These are phyloP conservation scores for Heliangelus exortis DNA, from an alignment of 2,797 vertebrate genomes.

Conservation along the genomic window DNA sequence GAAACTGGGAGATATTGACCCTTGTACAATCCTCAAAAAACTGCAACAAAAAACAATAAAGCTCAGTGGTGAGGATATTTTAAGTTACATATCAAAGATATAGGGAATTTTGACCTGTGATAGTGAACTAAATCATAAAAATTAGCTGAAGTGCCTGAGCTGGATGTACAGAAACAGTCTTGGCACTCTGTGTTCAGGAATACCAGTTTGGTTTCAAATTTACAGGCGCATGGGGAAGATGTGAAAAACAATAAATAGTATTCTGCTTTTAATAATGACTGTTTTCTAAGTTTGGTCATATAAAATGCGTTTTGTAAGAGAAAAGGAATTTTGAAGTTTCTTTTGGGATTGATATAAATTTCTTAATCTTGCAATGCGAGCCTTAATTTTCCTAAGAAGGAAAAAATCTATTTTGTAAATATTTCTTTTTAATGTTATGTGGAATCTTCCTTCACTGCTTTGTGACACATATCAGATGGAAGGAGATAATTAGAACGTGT, in stretches of 20 bases:
- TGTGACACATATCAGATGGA: neutral
- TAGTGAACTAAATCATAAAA: neutral
- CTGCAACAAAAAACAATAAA: neutral
- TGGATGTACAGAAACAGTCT: neutral
- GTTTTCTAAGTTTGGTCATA: constrained; percentile 37
- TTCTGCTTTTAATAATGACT: constrained; percentile 52
- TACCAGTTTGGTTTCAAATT: neutral
- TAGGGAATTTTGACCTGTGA: neutral
- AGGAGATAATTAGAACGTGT: neutral
- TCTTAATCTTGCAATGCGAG: constrained; percentile 50
- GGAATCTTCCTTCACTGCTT: neutral
- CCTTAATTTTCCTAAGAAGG: constrained; percentile 42
- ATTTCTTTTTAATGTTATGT: neutral
- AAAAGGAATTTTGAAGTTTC: constrained; percentile 64
- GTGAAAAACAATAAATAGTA: neutral
- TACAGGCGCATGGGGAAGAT: neutral
- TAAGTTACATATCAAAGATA: neutral
- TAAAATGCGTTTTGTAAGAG: constrained; percentile 37
- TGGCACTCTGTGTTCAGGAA: neutral
- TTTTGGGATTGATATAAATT: constrained; percentile 57
- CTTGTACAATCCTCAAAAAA: neutral
- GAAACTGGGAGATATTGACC: neutral
- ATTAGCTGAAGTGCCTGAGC: neutral
- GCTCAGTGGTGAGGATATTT: neutral
- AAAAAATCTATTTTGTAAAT: constrained; percentile 21